These are phyloP conservation scores for Enteromius paludinosus DNA, from an alignment of 2,797 vertebrate species.

Conservation along the genomic window DNA sequence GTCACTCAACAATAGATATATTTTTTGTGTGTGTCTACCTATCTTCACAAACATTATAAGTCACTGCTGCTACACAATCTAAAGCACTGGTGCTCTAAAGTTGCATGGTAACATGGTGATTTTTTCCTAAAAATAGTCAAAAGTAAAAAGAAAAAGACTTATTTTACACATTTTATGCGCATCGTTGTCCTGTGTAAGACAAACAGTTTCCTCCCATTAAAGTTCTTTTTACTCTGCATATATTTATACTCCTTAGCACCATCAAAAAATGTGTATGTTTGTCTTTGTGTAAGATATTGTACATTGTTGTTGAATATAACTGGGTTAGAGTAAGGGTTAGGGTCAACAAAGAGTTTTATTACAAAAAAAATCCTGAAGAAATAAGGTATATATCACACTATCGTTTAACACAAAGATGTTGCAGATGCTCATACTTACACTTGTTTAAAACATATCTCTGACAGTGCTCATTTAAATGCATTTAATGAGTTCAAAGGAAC, in stretches of 20 bases:
- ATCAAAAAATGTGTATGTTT: neutral
- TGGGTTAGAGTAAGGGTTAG: neutral
- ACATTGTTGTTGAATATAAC: neutral
- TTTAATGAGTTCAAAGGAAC: slow-evolving; percentile 48
- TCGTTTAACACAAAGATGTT: neutral
- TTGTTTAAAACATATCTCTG: slow-evolving; percentile 48
- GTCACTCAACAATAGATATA: neutral
- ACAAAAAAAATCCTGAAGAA: neutral
- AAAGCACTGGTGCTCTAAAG: neutral
- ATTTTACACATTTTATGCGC: neutral
- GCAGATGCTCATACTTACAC: neutral
- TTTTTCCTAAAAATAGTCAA: neutral
- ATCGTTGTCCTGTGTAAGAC: neutral
- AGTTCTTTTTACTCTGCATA: neutral
- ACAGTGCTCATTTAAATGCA: slow-evolving; percentile 52
- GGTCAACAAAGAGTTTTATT: neutral
- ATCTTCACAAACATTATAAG: neutral
- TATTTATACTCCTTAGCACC: neutral
- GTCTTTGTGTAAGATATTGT: neutral
- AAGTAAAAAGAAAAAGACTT: slow-evolving; percentile 30
- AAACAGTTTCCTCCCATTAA: neutral
- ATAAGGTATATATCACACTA: neutral
- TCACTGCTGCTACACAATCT: neutral
- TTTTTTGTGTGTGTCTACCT: neutral
- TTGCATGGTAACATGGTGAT: neutral